Evolutionary conservation across 1,140 invertebrate genomes (phyloP), one percentile per base, ranked within the genome.

Genomic region (Glossosoma conforme): DNA sequence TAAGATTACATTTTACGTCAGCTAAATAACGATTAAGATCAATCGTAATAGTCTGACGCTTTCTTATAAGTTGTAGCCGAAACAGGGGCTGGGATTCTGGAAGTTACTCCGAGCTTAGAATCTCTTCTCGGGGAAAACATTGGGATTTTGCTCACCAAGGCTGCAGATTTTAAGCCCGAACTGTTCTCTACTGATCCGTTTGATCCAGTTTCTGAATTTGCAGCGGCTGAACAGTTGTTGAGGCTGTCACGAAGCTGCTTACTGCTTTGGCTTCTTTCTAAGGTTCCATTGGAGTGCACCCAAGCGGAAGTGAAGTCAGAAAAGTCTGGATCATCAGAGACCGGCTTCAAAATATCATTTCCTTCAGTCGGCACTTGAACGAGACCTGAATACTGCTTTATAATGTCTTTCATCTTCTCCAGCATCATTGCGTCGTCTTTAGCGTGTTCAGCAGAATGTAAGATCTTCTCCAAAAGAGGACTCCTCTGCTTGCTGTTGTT

Each of bases 271-370:
- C 70, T 73, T 41, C 77, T 69, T 50, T 79, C 79, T 9, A 84
- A 65, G 56, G 78, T 81, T 1, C 82, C 82, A 61, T 84, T 83
- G 52, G 79, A 81, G 66, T 84, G 81, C n/a, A 84, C 79, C 83
- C 83, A 85, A n/a, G 81, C 81, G 18, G 78, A 77, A 5, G 83
- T 81, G 47, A 84, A 84, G 42, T 84, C 82, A 51, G 83, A 74
- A 22, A 77, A 83, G n/a, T 79, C 75, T 3, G 75, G 76, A 56
- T 76, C 72, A 46, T 84, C 78, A 11, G 73, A 76, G 56, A 70
- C 77, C 8, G 72, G 62, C 41, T 73, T 72, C 0, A 66, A 69
- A 42, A 70, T 49, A 4, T 45, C 43, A n/a, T 42, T 46, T 20
- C 36, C 36, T 35, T 47, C 48, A 14, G 43, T 22, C 22, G 66